These are phyloP conservation scores for Glaucidium brasilianum DNA, from an alignment of 2,113 vertebrate species.

Conservation along the genomic window DNA sequence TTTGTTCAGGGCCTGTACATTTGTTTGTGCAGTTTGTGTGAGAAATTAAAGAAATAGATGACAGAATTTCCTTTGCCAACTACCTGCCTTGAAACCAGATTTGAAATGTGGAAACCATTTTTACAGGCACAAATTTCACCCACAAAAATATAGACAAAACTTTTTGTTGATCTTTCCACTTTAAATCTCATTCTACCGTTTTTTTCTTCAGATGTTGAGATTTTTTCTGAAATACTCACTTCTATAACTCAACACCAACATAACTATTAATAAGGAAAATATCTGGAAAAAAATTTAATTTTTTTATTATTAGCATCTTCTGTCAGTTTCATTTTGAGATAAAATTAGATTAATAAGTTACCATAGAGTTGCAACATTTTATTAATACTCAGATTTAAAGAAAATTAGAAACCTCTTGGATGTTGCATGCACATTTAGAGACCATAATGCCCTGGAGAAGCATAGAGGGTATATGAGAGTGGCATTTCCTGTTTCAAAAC, in stretches of 20 bases:
- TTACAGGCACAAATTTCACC: not conserved
- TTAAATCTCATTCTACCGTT: not conserved
- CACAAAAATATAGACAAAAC: not conserved
- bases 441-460: not conserved
- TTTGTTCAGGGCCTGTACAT: not conserved
- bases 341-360: not conserved
- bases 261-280: not conserved
- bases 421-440: not conserved
- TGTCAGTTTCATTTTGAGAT: not conserved
- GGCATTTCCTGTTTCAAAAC: not conserved
- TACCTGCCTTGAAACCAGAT: not conserved
- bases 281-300: not conserved
- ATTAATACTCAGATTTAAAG: not conserved
- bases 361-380: not conserved
- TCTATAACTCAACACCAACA: not conserved
- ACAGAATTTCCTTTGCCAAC: not conserved
- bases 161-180: not conserved
- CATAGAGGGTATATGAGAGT: not conserved
- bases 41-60: not conserved
- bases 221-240: not conserved
- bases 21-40: not conserved
- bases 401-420: not conserved
- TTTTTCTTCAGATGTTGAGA: not conserved
- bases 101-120: not conserved
- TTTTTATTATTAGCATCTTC: not conserved